Base-by-base conservation (phyloP, 2,113 vertebrate species). In the Sinocyclocheilus anophthalmus region DNA sequence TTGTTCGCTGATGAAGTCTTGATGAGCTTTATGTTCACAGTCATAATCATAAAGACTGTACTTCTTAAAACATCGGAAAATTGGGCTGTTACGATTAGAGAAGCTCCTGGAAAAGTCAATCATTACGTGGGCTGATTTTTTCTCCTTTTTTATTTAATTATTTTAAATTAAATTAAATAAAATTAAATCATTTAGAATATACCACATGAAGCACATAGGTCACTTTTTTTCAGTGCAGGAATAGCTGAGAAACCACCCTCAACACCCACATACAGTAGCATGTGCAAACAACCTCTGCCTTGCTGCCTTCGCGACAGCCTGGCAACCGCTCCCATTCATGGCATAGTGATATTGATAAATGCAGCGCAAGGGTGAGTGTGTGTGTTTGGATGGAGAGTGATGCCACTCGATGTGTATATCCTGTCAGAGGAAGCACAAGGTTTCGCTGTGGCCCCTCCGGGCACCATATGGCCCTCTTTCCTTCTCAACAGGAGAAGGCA, bases 401-500 rank as follows among this genome's bases (percentile, higher is more conserved):
- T 77, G 33, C 73, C 9, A 7, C 20, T 50, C 53, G 33, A 63
- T 53, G 59, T 16, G 39, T 88, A 75, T 85, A 70, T 90, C 84
- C 87, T 82, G 82, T 83, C 24, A 83, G 84, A 87, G 88, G 83
- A 90, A 88, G 88, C 76, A 50, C 55, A 61, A 57, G 59, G 69
- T 80, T 61, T 83, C 26, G 45, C 72, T 53, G 50, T 50, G 76
- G 53, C 67, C 70, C 85, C 85, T 85, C 69, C 67, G 82, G 77
- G 67, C 78, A 81, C 89, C 89, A 89, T 90, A 88, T 90, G 88
- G 59, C 82, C 76, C 39, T 77, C 77, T 63, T 57, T 63, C 39
- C 80, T 70, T 57, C 79, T 42, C 42, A 83, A 72, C 24, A 69
- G 61, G 20, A 70, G 81, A 65, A 59, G 24, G 87, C n/a, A 5